A percentile compares a stretch with the other conserved stretches of the same genome.
Evolutionary conservation across 2,888 invertebrate genomes (phyloP).

Genomic region (Corythucha ciliata): DNA sequence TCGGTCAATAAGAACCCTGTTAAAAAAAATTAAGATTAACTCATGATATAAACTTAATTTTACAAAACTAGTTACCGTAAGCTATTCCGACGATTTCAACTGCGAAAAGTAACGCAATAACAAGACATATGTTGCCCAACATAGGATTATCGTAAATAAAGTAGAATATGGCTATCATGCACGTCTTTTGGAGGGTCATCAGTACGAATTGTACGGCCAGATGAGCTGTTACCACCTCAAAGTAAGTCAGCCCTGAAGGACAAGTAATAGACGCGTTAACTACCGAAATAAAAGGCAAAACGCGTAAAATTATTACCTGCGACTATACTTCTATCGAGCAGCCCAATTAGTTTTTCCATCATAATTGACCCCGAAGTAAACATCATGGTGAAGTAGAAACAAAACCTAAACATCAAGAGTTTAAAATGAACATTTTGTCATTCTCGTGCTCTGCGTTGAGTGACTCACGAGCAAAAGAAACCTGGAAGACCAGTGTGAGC

Average conservation of each 20-base stretch:
- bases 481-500: slow-evolving; percentile 26
- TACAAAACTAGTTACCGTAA: slow-evolving; percentile 31
- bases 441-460: neutral
- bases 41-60: neutral
- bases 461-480: slow-evolving; percentile 30
- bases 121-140: slow-evolving; percentile 32
- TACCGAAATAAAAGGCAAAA: no score
- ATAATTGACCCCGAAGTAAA: slow-evolving; percentile 38
- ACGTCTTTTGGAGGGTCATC: slow-evolving; percentile 35
- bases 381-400: slow-evolving; percentile 37
- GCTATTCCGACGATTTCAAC: slow-evolving; percentile 36
- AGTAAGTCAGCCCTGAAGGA: slow-evolving; percentile 34
- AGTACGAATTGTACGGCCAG: slow-evolving; percentile 37
- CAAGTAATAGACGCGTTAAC: neutral
- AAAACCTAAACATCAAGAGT: slow-evolving; percentile 31
- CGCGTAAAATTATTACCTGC: slow-evolving; percentile 32
- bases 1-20: slow-evolving; percentile 33
- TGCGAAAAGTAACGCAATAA: slow-evolving; percentile 32
- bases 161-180: slow-evolving; percentile 36
- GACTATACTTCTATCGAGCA: slow-evolving; percentile 36
- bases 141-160: slow-evolving; percentile 34
- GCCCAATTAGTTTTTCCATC: slow-evolving; percentile 37
- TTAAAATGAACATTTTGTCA: neutral
- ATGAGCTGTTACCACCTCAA: slow-evolving; percentile 36
- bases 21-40: slow-evolving; percentile 12